Evolutionary conservation across 2,113 vertebrate species (phyloP).

Genomic region (Dromaius novaehollandiae): DNA sequence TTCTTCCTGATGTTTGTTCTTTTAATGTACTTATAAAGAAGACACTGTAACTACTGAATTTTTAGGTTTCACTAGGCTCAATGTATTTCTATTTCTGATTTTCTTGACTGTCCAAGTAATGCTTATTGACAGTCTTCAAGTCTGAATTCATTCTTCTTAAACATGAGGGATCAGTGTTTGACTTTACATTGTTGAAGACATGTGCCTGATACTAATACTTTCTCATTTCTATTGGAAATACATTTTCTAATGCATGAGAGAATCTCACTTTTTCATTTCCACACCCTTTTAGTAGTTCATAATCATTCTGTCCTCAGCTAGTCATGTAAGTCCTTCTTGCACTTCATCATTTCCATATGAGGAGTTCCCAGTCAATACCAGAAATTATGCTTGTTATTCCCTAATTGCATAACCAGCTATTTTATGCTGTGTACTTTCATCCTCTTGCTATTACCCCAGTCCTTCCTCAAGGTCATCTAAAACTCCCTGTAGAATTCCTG

Average conservation of each 20-base stretch:
- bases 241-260: not conserved
- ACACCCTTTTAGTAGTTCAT: not conserved
- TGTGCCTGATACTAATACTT: not conserved
- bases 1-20: accelerated
- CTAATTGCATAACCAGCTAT: not conserved
- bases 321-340: not conserved
- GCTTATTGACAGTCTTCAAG: not conserved
- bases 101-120: not conserved
- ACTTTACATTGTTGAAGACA: not conserved
- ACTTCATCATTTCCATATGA: not conserved
- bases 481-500: not conserved
- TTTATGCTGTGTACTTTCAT: not conserved
- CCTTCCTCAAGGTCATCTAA: not conserved
- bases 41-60: not conserved
- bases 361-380: not conserved
- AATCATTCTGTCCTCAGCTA: not conserved
- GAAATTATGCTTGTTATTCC: not conserved
- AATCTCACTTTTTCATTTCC: not conserved
- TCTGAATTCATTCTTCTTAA: not conserved
- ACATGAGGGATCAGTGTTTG: not conserved
- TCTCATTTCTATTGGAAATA: not conserved
- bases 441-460: not conserved
- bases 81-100: not conserved
- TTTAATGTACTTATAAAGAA: not conserved
- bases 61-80: not conserved